Conservation (phyloP, 2,113 vertebrate species). For the Sphaerodactylus townsendi region DNA sequence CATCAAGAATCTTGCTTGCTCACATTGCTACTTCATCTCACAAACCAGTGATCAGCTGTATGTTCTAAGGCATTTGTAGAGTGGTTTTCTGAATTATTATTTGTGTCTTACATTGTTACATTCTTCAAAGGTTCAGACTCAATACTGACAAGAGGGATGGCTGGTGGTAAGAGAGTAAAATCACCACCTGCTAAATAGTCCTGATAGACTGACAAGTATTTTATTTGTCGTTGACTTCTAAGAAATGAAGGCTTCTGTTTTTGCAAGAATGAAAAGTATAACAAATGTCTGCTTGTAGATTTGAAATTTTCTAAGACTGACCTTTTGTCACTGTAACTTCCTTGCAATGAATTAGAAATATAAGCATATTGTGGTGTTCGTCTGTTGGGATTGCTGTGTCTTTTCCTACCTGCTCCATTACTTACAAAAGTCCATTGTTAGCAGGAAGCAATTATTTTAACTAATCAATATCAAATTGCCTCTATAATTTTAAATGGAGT, state of each 20-base stretch:
- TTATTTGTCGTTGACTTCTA: background rate
- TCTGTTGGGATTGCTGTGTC: background rate
- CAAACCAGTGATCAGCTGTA: background rate
- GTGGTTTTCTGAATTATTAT: too few relatives aligned
- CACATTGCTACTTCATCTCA: background rate
- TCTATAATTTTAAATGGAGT: background rate
- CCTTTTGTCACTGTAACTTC: background rate
- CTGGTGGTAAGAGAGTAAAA: background rate
- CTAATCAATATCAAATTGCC: conserved; percentile 10
- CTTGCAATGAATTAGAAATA: background rate
- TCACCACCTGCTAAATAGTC: too few relatives aligned
- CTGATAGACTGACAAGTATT: background rate
- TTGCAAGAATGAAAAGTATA: background rate
- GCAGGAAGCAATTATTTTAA: background rate
- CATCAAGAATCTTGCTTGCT: too few relatives aligned
- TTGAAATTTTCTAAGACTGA: background rate
- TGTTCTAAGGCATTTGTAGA: background rate
- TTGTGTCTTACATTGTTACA: background rate
- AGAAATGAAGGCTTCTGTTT: background rate
- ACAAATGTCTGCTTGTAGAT: background rate
- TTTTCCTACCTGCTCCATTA: background rate
- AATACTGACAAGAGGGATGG: background rate
- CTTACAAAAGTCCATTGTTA: background rate
- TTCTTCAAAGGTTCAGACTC: background rate
- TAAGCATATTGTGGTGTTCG: background rate